Evolutionary conservation across 2,888 invertebrate species (phyloP), one percentile per base, ranked within the genome.

Genomic region (Abrostola tripartita): DNA sequence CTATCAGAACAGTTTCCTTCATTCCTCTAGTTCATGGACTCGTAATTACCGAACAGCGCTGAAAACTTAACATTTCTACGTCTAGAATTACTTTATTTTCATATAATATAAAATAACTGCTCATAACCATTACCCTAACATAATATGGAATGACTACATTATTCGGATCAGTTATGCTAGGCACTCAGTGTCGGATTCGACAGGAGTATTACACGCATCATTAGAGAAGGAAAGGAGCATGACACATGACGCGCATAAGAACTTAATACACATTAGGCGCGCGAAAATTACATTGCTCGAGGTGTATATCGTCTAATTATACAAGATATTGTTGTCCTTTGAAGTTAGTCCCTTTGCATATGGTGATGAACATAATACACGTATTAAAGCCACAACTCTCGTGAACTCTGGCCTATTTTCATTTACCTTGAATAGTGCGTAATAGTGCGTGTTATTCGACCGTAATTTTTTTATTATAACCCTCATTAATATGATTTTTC

Each of bases 401-500:
- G 52, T 61, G 64, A 53, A 35, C 52, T 54, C n/a, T 65, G 61
- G 51, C 70, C 70, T 57, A 64, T 67, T 76, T 74, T 59, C 68
- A 76, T 79, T 84, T 77, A 79, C 82, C 83, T 83, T 84, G 83
- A 76, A 68, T 73, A 71, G 70, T 76, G 74, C 66, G 69, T 78
- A 78, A 74, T 71, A 67, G 79, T 86, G 85, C 87, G 85, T 87
- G 86, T 52, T 74, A 37, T 37, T 24, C 50, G 66, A 71, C 74
- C 79, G 78, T 87, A 85, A 82, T 77, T 24, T 78, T 76, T 82
- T 81, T 76, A 82, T 82, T 82, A 81, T 63, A 65, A 52, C 52
- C 72, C 79, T 82, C 80, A 84, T 84, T 82, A 83, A 76, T 82
- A 80, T 79, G 79, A 74, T 82, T 82, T 81, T 76, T 77, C 66